phyloP scores from a whole-genome alignment of 1,140 invertebrate genomes.

The Meteorus sp. region DNA sequence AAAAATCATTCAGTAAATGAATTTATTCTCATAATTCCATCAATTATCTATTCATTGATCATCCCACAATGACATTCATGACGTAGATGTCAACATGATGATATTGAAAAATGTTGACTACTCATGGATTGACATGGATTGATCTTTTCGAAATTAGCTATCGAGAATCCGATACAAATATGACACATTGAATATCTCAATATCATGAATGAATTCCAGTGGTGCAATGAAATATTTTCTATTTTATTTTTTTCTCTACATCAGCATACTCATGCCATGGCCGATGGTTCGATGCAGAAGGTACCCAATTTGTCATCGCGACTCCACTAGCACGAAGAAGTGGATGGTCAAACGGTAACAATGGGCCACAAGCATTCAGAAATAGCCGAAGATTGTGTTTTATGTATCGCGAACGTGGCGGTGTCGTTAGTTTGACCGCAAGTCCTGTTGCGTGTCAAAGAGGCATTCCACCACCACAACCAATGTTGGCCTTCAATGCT shows the following conservation, averaged over 20 bases:
- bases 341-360: conserved; percentile 51
- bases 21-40: too few relatives aligned
- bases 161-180: too few relatives aligned
- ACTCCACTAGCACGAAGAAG: conserved; percentile 65
- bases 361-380: conserved; percentile 54
- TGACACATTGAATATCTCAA: too few relatives aligned
- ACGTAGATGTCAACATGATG: too few relatives aligned
- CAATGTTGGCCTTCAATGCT: conserved; percentile 61
- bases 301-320: conserved; percentile 75
- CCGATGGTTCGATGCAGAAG: conserved; percentile 71
- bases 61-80: too few relatives aligned
- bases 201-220: not conserved
- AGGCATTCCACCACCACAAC: conserved; percentile 52
- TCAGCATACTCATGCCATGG: conserved; percentile 85
- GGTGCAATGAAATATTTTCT: not conserved
- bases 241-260: conserved; percentile 32
- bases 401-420: conserved; percentile 59
- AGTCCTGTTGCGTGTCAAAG: conserved; percentile 60
- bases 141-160: too few relatives aligned
- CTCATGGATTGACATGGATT: too few relatives aligned
- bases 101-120: too few relatives aligned
- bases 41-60: too few relatives aligned
- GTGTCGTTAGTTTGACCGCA: conserved; percentile 59
- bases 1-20: too few relatives aligned
- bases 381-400: conserved; percentile 62